Evolutionary conservation across 1,140 invertebrate species (phyloP).

Genomic region (Patella vulgata): DNA sequence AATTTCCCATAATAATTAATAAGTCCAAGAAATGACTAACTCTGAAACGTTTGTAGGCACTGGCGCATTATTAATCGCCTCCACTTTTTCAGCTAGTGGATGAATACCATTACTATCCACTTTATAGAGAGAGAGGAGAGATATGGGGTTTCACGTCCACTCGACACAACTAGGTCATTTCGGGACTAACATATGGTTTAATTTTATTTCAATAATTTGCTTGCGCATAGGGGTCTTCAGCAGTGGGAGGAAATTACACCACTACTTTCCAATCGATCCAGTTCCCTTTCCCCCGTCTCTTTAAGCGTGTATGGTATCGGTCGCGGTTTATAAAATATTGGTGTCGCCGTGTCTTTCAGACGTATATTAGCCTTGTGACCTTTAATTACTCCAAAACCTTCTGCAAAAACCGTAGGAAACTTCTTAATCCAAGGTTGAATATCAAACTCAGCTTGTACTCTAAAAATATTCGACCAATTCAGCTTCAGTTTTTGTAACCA

Average conservation of each 20-base stretch:
- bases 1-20: conserved; percentile 51
- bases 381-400: no score
- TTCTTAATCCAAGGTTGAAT: no score
- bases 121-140: no score
- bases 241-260: conserved; percentile 30
- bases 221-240: conserved; percentile 42
- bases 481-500: no score
- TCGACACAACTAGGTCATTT: conserved; percentile 55
- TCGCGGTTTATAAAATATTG: no score
- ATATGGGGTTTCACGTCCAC: no score
- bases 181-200: conserved; percentile 16
- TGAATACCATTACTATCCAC: conserved; percentile 48
- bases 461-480: no score
- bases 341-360: no score
- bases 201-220: background rate
- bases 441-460: no score
- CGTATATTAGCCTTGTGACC: no score
- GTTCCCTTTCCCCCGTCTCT: background rate
- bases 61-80: conserved; percentile 41
- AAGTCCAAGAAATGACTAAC: conserved; percentile 40
- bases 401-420: no score
- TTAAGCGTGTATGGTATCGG: background rate
- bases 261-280: background rate
- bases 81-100: conserved; percentile 42
- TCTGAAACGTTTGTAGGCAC: conserved; percentile 40